Percentiles rank a stretch among this genome's conserved stretches.
Evolutionary conservation across 1,140 invertebrate species (phyloP).

Genomic region (Drosophila willistoni): DNA sequence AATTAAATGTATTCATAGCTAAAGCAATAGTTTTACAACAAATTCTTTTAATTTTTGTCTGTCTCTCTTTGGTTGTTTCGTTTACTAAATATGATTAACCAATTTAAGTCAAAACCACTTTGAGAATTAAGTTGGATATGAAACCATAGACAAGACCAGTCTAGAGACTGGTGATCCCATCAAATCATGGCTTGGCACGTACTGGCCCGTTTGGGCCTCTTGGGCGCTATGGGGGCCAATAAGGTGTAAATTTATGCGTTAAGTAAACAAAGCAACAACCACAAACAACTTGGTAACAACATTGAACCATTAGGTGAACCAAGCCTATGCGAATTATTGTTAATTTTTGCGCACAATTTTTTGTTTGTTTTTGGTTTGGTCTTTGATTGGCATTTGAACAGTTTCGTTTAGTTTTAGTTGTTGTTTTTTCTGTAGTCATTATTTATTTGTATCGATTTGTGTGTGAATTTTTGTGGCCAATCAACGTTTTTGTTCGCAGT

Average conservation of each 20-base stretch:
- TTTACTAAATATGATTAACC: slow-evolving; percentile 72
- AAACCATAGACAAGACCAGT: slow-evolving; percentile 33
- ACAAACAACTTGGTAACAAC: slow-evolving; percentile 28
- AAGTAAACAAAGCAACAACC: slow-evolving; percentile 37
- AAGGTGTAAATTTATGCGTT: slow-evolving; percentile 80
- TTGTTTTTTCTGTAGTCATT: slow-evolving; percentile 60
- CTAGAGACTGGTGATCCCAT: slow-evolving; percentile 28
- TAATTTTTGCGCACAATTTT: slow-evolving; percentile 52
- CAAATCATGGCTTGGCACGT: slow-evolving; percentile 46
- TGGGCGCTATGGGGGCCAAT: slow-evolving; percentile 79
- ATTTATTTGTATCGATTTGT: slow-evolving; percentile 65
- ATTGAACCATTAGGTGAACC: slow-evolving; percentile 55
- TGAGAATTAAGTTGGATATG: slow-evolving; percentile 66
- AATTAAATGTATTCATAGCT: slow-evolving; percentile 49
- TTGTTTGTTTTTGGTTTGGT: slow-evolving; percentile 55
- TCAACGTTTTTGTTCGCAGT: slow-evolving; percentile 79
- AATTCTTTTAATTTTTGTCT: slow-evolving; percentile 58
- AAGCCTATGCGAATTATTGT: slow-evolving; percentile 69
- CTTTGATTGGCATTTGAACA: slow-evolving; percentile 57
- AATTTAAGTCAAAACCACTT: slow-evolving; percentile 82
- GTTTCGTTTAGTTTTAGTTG: slow-evolving; percentile 9
- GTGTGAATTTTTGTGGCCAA: slow-evolving; percentile 81
- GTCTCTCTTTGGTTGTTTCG: slow-evolving; percentile 35
- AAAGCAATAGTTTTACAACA: slow-evolving; percentile 33
- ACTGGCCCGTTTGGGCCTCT: slow-evolving; percentile 35